Percentiles rank a stretch among this genome's conserved stretches.
Conservation (phyloP, 2,888 invertebrate genomes). For the Meiosimyza decipiens region DNA sequence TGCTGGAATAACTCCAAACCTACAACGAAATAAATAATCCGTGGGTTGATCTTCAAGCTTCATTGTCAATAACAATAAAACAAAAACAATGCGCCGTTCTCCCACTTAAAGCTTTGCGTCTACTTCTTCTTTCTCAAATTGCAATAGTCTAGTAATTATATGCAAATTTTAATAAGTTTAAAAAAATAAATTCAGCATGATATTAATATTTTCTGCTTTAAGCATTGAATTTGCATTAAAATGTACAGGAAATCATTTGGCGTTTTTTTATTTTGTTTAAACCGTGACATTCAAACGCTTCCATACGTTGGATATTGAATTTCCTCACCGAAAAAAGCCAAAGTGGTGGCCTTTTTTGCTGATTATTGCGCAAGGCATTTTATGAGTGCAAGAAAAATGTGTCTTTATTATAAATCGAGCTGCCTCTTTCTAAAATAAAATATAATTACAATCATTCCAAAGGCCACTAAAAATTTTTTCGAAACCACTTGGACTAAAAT, state of each 20-base stretch:
- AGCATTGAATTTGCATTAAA: not conserved
- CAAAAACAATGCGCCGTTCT: not conserved
- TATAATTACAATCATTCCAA: no score
- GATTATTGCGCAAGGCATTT: no score
- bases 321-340: no score
- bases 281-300: not conserved
- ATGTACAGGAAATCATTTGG: not conserved
- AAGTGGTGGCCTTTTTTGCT: no score
- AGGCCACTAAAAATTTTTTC: no score
- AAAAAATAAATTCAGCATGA: not conserved
- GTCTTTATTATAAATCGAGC: no score
- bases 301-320: not conserved
- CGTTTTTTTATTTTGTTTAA: not conserved
- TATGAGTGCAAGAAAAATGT: no score
- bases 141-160: not conserved
- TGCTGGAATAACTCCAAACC: not conserved
- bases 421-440: no score
- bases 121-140: not conserved
- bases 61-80: conserved; percentile 15
- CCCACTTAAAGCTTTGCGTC: not conserved
- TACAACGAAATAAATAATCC: not conserved
- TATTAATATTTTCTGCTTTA: not conserved
- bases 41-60: conserved; percentile 4
- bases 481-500: no score
- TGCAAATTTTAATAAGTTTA: conserved; percentile 3